Base-by-base conservation (phyloP, 2,113 vertebrate species). In the Choloepus hoffmanni region DNA sequence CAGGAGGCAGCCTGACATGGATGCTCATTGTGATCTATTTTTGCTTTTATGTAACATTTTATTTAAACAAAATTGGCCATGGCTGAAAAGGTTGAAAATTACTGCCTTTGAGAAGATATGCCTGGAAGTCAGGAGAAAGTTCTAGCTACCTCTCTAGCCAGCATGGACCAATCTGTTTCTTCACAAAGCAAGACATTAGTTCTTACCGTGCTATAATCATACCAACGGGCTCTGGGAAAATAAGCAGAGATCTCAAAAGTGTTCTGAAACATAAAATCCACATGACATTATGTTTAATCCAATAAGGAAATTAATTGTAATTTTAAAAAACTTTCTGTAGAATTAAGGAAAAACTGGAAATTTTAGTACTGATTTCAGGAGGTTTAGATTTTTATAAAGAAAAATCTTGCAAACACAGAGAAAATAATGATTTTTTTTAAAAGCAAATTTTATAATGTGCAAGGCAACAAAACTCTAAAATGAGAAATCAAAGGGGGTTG, bases 141-240 rank as follows among this genome's bases (percentile, higher is more conserved):
- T 10, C 67, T n/a, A 36, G 21, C 7, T 2, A 9, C 16, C 28
- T 43, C 7, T 36, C 23, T 58, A n/a, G 12, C 18, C 48, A 74
- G 4, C 7, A 58, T 0, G 3, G 26, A 40, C 4, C 50, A 72
- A 24, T 9, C 13, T 28, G 0, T 7, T 40, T 84, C 70, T 33
- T 84, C 72, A 65, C 15, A 85, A 55, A 63, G 1, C 7, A 23
- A 77, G 12, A 40, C 2, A 10, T 23, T 28, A 3, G 9, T 24
- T 74, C 97, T 96, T 92, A 97, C 97, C 94, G 16, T 96, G 93
- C 50, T 83, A 1, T 86, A 83, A 68, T 96, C 94, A 86, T 97
- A 97, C 97, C 97, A 97, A 4, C 13, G 79, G 28, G 48, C 94
- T 79, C 24, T 68, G 24, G 97, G 97, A 7, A 97, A 96, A 73